phyloP scores from a whole-genome alignment of 2,888 invertebrate species.

The Diarsia brunnea region DNA sequence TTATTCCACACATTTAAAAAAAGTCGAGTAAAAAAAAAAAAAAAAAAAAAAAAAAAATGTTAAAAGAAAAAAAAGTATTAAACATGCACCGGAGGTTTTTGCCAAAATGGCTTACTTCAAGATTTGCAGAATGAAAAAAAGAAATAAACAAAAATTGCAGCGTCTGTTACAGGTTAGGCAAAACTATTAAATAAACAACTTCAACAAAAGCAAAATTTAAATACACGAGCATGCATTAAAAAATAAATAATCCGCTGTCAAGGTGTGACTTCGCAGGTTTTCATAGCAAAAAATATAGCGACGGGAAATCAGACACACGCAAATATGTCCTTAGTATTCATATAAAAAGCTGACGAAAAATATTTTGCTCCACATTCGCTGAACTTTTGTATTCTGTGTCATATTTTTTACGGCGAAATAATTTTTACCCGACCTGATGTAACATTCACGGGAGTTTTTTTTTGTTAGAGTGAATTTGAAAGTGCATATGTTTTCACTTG shows the following conservation, averaged over 20 bases:
- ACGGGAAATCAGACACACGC: conserved; percentile 47
- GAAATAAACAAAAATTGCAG: not conserved
- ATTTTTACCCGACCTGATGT: conserved; percentile 45
- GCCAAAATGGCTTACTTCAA: not conserved
- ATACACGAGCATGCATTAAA: conserved; percentile 15
- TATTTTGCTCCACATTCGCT: conserved; percentile 44
- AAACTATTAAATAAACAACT: conserved; percentile 5
- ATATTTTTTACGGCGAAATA: conserved; percentile 57
- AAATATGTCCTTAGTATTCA: conserved; percentile 41
- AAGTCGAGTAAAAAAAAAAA: too few relatives aligned
- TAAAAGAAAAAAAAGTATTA: too few relatives aligned
- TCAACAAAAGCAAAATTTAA: not conserved
- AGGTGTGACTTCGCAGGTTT: conserved; percentile 32
- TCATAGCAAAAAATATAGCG: conserved; percentile 33
- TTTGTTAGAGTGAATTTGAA: conserved; percentile 25
- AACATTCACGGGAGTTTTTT: conserved; percentile 23
- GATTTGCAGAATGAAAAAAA: not conserved
- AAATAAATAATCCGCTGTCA: conserved; percentile 17
- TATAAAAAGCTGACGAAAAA: conserved; percentile 51
- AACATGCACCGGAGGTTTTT: too few relatives aligned
- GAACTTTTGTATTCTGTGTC: conserved; percentile 55
- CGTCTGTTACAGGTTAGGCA: not conserved
- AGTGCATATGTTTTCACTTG: conserved; percentile 35
- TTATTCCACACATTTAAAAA: too few relatives aligned
- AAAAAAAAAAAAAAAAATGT: too few relatives aligned